Conservation (phyloP, 2,888 invertebrate genomes). For the Stomorhina lunata region DNA sequence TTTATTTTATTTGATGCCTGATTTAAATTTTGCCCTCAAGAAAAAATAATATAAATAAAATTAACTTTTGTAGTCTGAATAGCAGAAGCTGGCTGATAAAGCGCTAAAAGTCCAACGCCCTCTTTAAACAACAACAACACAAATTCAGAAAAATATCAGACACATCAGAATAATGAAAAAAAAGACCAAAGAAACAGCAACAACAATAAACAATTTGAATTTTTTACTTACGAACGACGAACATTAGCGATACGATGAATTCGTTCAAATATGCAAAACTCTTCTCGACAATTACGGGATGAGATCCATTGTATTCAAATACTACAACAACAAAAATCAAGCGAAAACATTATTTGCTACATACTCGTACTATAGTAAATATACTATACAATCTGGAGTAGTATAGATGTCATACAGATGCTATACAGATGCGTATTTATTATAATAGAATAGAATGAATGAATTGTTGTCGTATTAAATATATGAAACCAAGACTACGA, state of each 20-base stretch:
- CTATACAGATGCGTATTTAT: too few relatives aligned
- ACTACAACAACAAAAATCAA: slow-evolving; percentile 15
- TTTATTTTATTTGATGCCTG: slow-evolving; percentile 47
- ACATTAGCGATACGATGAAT: too few relatives aligned
- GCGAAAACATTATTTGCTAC: not conserved
- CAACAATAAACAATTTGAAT: slow-evolving; percentile 9
- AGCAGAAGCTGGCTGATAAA: slow-evolving; percentile 63
- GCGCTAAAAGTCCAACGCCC: slow-evolving; percentile 66
- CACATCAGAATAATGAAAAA: not conserved
- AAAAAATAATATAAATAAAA: slow-evolving; percentile 32
- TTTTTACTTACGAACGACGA: not conserved
- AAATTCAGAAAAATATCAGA: slow-evolving; percentile 31
- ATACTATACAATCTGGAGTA: too few relatives aligned
- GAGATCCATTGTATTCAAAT: not conserved
- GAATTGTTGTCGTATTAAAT: not conserved
- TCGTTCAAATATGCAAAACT: too few relatives aligned
- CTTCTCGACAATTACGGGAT: not conserved
- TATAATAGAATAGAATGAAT: not conserved
- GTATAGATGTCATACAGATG: too few relatives aligned
- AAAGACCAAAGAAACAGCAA: slow-evolving; percentile 25
- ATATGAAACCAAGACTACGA: slow-evolving; percentile 1
- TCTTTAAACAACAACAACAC: slow-evolving; percentile 41
- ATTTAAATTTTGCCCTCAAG: slow-evolving; percentile 61
- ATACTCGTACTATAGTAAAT: not conserved
- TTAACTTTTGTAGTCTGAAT: slow-evolving; percentile 33